phyloP scores from a whole-genome alignment of 1,140 invertebrate genomes.

The Drosophila mojavensis region DNA sequence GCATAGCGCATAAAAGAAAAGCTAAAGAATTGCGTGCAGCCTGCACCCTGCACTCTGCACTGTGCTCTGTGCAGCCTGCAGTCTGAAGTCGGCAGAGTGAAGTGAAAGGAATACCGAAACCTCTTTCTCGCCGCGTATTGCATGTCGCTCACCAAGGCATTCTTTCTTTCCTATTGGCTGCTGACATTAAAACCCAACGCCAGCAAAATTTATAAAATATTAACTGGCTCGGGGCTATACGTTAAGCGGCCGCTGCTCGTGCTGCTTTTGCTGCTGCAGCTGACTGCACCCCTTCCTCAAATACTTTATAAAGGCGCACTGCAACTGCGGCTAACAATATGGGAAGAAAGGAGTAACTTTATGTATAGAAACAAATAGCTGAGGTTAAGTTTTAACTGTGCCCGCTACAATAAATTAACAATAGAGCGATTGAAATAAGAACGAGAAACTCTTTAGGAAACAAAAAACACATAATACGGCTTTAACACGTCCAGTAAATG shows the following conservation, averaged over 20 bases:
- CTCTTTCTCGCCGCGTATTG: not conserved
- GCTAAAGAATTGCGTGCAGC: constrained; percentile 28
- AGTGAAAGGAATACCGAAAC: constrained; percentile 37
- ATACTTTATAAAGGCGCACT: constrained; percentile 59
- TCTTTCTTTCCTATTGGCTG: constrained; percentile 70
- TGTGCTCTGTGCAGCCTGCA: not conserved
- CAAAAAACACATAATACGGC: not conserved
- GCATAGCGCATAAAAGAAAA: constrained; percentile 52
- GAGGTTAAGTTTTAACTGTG: constrained; percentile 69
- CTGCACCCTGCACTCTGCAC: not conserved
- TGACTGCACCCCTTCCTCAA: constrained; percentile 30
- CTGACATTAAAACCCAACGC: constrained; percentile 72
- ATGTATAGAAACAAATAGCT: constrained; percentile 55
- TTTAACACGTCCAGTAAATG: not conserved
- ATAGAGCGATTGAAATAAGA: constrained; percentile 35
- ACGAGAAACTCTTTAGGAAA: constrained; percentile 1
- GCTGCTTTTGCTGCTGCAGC: constrained; percentile 1
- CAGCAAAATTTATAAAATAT: constrained; percentile 79
- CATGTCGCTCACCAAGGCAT: constrained; percentile 49
- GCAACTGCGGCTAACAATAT: constrained; percentile 44
- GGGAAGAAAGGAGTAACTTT: constrained; percentile 15
- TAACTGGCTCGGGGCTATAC: constrained; percentile 59
- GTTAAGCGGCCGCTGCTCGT: constrained; percentile 12
- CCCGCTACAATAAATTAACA: constrained; percentile 69
- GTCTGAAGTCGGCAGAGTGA: not conserved